Conservation (phyloP, 2,888 invertebrate genomes). For the Pyrgus malvae region DNA sequence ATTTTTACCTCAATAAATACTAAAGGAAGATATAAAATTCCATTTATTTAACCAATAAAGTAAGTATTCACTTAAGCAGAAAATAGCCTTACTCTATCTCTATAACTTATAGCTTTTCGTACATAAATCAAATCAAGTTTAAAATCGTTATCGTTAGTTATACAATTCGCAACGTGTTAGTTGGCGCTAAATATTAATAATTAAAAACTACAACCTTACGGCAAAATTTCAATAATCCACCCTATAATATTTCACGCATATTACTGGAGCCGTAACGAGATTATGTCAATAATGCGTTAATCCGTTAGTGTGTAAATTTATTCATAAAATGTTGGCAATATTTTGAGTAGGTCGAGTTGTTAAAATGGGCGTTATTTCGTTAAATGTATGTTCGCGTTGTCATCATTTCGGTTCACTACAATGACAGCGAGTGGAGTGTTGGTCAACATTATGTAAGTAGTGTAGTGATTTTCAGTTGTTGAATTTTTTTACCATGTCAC, state of each 20-base stretch:
- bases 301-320: constrained; percentile 21
- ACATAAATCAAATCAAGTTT: not conserved
- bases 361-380: constrained; percentile 5
- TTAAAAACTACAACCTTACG: constrained; percentile 15
- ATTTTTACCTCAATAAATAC: constrained; percentile 13
- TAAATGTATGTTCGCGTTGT: not conserved
- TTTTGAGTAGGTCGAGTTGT: constrained; percentile 3
- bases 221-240: constrained; percentile 23
- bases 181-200: not conserved
- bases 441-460: not conserved
- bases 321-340: constrained; percentile 21
- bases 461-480: not conserved
- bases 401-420: constrained; percentile 4
- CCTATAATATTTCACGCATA: constrained; percentile 22
- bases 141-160: not conserved
- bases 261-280: constrained; percentile 17
- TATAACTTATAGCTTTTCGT: too few species aligned
- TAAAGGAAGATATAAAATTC: not conserved
- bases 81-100: too few species aligned
- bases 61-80: too few species aligned
- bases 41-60: too few species aligned
- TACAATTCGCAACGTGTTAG: not conserved
- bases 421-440: not conserved
- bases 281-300: constrained; percentile 27
- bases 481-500: not conserved